Evolutionary conservation across 1,140 invertebrate genomes (phyloP), one percentile per base, ranked within the genome.

Genomic region (Anoplophora glabripennis): DNA sequence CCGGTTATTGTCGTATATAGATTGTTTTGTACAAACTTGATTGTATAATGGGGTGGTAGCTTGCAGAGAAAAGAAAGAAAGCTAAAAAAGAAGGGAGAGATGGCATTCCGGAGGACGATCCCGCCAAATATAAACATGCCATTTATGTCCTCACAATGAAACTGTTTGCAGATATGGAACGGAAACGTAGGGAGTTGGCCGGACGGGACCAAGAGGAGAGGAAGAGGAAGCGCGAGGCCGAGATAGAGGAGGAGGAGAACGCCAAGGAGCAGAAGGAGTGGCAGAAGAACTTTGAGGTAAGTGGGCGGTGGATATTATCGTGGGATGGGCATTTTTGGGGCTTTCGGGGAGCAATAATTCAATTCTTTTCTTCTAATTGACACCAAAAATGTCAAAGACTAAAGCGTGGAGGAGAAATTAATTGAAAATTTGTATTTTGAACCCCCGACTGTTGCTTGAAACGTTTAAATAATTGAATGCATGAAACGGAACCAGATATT

Each of bases 91-190:
- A 98, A 74, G 92, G 93, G 41, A 90, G 91, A 76, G 77, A 80
- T 59, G 82, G 80, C 18, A 88, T 98, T 47, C 95, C 96, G 38
- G 97, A 99, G 81, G 97, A 99, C 82, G 91, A 96, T 75, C 88
- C 91, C 37, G 85, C 83, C 41, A 93, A 95, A 76, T 95, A 92
- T 70, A 93, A 92, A 78, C 94, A 96, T 81, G 88, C 95, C 14
- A 84, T 98, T 14, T 96, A 96, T 82, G 94, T 98, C 9, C 90
- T 97, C 84, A 97, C 94, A 3, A 98, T 97, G 92, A 98, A 98
- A 84, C 79, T 98, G 33, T 99, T 98, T 84, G 96, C 96, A 48
- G 96, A 99, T 76, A 90, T 98, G 84, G 96, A 93, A 78, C 79
- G 92, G 59, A 89, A 93, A 81, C 80, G 88, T 56, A 86, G 92